Conservation (phyloP, 1,140 invertebrate genomes). For the Tetraneura akinire region DNA sequence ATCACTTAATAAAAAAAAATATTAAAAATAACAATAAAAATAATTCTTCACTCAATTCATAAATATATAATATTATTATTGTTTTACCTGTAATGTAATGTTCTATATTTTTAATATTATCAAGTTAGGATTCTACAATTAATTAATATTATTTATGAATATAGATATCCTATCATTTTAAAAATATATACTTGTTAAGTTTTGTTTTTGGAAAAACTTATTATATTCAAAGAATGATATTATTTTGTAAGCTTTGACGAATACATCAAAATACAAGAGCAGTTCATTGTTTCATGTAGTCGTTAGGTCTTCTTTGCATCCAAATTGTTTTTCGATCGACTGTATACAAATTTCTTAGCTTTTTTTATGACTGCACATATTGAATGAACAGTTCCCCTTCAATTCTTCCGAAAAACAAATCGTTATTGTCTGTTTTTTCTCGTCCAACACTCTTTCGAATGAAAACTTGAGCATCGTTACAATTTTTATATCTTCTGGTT, state of each 20-base stretch:
- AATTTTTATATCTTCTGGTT: constrained; percentile 3
- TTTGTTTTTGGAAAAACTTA: too few species aligned
- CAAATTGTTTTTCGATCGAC: constrained; percentile 48
- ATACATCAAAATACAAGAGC: background rate
- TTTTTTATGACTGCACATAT: constrained; percentile 27
- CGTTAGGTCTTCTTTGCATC: constrained; percentile 32
- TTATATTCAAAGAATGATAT: too few species aligned
- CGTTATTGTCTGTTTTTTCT: constrained; percentile 40
- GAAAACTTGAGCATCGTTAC: constrained; percentile 10
- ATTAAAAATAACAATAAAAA: too few species aligned
- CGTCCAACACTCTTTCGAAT: background rate
- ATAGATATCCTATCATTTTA: too few species aligned
- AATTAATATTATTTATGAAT: too few species aligned
- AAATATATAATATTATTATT: too few species aligned
- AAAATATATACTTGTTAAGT: too few species aligned
- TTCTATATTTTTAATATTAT: too few species aligned
- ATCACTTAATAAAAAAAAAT: too few species aligned
- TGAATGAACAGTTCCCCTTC: constrained; percentile 29
- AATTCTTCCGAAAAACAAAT: constrained; percentile 44
- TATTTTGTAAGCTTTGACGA: constrained; percentile 15
- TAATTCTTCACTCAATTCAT: too few species aligned
- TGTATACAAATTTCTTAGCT: constrained; percentile 15
- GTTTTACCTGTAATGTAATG: too few species aligned
- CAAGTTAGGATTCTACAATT: too few species aligned
- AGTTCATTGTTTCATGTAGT: background rate